Conservation (phyloP, 2,888 invertebrate genomes). For the Poecilus cupreus region DNA sequence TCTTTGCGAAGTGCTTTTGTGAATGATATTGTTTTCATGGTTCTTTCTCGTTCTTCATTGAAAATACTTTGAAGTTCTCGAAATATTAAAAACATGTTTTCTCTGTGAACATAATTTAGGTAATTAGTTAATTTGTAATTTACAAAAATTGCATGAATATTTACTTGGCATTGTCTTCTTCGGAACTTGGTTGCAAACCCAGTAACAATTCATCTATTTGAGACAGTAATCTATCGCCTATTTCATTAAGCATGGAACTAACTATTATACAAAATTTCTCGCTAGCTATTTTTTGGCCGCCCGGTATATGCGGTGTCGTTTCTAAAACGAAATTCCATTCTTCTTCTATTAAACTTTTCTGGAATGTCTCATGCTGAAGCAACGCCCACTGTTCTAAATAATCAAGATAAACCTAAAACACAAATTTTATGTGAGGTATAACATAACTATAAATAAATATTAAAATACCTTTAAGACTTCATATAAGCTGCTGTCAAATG, state of each 20-base stretch:
- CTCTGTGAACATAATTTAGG: constrained; percentile 70
- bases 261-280: constrained; percentile 82
- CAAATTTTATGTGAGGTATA: constrained; percentile 57
- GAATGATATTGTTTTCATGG: constrained; percentile 87
- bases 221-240: constrained; percentile 72
- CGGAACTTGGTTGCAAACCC: constrained; percentile 67
- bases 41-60: constrained; percentile 85
- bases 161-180: constrained; percentile 66
- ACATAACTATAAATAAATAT: neutral
- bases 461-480: constrained; percentile 80
- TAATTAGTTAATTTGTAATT: too few species aligned
- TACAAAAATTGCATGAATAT: too few species aligned
- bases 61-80: constrained; percentile 88
- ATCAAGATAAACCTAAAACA: constrained; percentile 83
- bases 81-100: constrained; percentile 79
- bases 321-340: constrained; percentile 92
- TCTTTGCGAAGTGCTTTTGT: constrained; percentile 85
- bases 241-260: constrained; percentile 72
- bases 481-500: constrained; percentile 86
- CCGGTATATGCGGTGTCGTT: constrained; percentile 84
- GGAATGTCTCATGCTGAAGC: constrained; percentile 78
- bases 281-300: constrained; percentile 84
- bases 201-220: constrained; percentile 71
- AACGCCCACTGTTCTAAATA: constrained; percentile 90
- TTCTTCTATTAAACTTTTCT: constrained; percentile 87